phyloP scores from a whole-genome alignment of 2,888 invertebrate genomes.

The Amblyjoppa proteus region DNA sequence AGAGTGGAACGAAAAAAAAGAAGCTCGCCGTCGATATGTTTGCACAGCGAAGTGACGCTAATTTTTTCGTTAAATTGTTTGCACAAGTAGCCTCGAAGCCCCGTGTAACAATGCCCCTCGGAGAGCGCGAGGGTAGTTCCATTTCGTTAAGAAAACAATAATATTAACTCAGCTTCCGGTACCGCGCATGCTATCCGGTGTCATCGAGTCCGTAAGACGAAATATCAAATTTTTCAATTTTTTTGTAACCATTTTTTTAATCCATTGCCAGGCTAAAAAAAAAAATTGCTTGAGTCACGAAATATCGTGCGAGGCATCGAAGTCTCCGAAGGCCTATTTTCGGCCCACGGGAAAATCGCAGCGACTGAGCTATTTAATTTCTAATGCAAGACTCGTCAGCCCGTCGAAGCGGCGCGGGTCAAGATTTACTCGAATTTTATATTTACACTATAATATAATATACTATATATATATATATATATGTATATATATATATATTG shows the following conservation, averaged over 20 bases:
- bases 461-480: not conserved
- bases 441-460: not conserved
- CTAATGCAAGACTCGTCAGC: not conserved
- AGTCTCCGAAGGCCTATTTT: constrained; percentile 46
- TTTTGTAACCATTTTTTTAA: not conserved
- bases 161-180: constrained; percentile 43
- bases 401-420: not conserved
- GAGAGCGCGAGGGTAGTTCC: constrained; percentile 4
- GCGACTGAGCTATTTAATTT: not conserved
- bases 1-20: constrained; percentile 31
- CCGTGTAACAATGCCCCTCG: not conserved
- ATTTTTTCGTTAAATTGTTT: constrained; percentile 59
- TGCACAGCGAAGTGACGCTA: constrained; percentile 58
- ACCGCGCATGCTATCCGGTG: not conserved
- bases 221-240: not conserved
- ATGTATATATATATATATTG: not conserved
- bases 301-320: constrained; percentile 51
- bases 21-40: constrained; percentile 50
- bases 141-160: constrained; percentile 60
- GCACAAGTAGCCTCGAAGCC: constrained; percentile 36
- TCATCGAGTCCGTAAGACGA: not conserved
- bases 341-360: not conserved
- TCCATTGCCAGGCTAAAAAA: not conserved
- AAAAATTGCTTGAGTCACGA: not conserved
- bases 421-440: not conserved